Evolutionary conservation across 53 echinoderm and acorn worm genomes (phyloP), one percentile per base, ranked within the genome.

Genomic region (Patiria pectinifera): DNA sequence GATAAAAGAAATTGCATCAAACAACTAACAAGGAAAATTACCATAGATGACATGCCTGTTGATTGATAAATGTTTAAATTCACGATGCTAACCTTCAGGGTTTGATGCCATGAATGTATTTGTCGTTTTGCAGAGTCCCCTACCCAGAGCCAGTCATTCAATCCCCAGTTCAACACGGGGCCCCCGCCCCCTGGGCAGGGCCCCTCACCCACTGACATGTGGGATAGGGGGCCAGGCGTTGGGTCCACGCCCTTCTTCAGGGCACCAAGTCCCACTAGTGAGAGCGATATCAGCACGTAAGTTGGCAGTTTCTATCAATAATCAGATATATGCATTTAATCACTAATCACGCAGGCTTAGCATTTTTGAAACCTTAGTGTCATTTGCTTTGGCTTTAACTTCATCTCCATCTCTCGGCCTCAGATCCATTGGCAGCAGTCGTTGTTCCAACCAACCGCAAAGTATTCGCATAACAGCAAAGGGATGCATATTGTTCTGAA

Each of bases 231-330:
- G 45, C 69, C 91, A 12, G 22, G 16, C 18, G 58, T 59, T 53
- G 70, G 80, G 0, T 71, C 84, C 48, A 89, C 95, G 14, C 78
- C 89, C 62, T 93, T 72, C 78, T 58, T 71, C 72, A 70, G 85
- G 62, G 78, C 35, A n/a, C 81, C 91, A 46, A 94, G 95, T 85
- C 91, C 97, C 3, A 82, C 78, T 3, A 82, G 92, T 61, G 97
- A 97, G 81, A 97, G 97, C 84, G 97, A 97, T 74, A 97, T 97
- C 84, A 97, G 97, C 96, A 95, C 92, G 97, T 97, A 75, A 87
- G 97, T 86, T 21, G 15, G 16, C 16, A 59, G 77, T 2, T 14
- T 15, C 70, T 47, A 11, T 14, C 23, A 62, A 7, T 63, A 53
- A 8, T 53, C 53, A 8, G 2, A 53, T 53, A 53, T 5, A 6